Evolutionary conservation across 2,888 invertebrate species (phyloP), one percentile per base, ranked within the genome.

Genomic region (Drosophila mimetica): DNA sequence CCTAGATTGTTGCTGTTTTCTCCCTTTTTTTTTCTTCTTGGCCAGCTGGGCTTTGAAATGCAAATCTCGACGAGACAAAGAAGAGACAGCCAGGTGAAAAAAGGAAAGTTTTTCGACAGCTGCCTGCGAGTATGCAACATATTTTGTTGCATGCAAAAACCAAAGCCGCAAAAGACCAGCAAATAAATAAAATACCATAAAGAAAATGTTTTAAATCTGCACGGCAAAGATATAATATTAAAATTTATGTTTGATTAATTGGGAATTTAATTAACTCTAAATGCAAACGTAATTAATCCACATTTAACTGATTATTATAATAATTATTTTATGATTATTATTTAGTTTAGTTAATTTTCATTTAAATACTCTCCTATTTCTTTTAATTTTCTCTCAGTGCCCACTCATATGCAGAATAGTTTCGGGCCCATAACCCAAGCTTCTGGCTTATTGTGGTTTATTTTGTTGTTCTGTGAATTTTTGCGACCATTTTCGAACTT

Each of bases 51-150:
- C 86, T 82, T 86, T 84, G 79, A 73, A 78, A 82, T 86, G 76
- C 75, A 82, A 86, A 86, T 85, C 82, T 85, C 69, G 39, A 37
- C 54, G 66, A 72, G 72, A 69, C 60, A 79, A 54, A 69, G 51
- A 52, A 42, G n/a, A 34, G 52, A 36, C 22, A 32, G n/a, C 28
- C 42, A 70, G 41, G 42, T 51, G 34, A 30, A 18, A 34, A 30
- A 18, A 34, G 42, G 3, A 16, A 32, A 8, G 67, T 86, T 71
- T 86, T 73, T 75, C 84, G 71, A 67, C 85, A 75, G 85, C 75
- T 63, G 87, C 85, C 85, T 66, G 63, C 16, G 65, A 86, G 87
- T 82, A 86, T 86, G 82, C 82, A 78, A 76, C 82, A 82, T 60
- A 78, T 76, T 86, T 71, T 36, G 66, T 64, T 73, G 71, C 63